Conservation (phyloP, 1,140 invertebrate species). For the Lysiphlebus fabarum region DNA sequence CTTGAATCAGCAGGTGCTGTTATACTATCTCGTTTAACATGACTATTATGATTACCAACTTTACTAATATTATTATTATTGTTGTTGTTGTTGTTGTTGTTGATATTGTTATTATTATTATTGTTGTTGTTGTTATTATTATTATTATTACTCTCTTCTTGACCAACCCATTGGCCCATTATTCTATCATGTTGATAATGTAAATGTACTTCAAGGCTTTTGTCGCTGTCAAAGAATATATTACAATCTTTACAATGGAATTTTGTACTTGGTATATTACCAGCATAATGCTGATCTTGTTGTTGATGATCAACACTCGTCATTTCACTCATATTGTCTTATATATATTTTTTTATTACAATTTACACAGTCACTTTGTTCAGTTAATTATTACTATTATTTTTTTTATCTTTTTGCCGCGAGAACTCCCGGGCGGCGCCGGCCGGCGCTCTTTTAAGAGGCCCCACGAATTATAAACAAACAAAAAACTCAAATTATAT, state of each 20-base stretch:
- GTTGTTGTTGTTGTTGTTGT: conserved; percentile 45
- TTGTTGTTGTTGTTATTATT: conserved; percentile 57
- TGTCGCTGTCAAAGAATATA: conserved; percentile 68
- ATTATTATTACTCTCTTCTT: conserved; percentile 67
- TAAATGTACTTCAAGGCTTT: conserved; percentile 73
- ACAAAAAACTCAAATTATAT: too few species aligned
- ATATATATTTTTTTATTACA: neutral
- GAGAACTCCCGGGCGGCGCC: neutral
- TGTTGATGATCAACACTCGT: conserved; percentile 38
- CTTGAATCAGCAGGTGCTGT: conserved; percentile 63
- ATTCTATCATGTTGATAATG: conserved; percentile 76
- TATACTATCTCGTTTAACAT: conserved; percentile 51
- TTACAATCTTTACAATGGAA: conserved; percentile 72
- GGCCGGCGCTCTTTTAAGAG: conserved; percentile 4
- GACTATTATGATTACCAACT: conserved; percentile 49
- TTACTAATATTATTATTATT: conserved; percentile 61
- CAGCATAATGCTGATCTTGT: conserved; percentile 34
- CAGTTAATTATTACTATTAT: too few species aligned
- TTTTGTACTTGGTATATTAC: conserved; percentile 48
- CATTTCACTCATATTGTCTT: conserved; percentile 50
- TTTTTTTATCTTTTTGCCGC: too few species aligned
- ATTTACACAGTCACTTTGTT: too few species aligned
- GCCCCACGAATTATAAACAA: too few species aligned
- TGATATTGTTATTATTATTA: conserved; percentile 49
- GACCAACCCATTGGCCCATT: conserved; percentile 70